phyloP scores from a whole-genome alignment of 2,113 vertebrate species.

The Ammospiza nelsoni region DNA sequence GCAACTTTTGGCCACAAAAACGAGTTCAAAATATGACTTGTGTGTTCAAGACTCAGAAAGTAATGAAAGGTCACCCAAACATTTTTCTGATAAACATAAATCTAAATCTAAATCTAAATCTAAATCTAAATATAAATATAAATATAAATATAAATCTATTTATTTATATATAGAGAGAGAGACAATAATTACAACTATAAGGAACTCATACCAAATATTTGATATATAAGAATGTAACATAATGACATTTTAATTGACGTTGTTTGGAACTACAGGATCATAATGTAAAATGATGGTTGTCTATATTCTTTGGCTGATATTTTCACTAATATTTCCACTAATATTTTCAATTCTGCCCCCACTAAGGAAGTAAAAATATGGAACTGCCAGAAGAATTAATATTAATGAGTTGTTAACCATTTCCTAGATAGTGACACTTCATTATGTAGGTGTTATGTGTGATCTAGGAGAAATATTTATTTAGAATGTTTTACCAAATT shows the following conservation, averaged over 20 bases:
- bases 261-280: neutral
- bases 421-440: neutral
- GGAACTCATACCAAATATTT: neutral
- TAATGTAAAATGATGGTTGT: neutral
- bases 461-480: neutral
- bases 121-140: no score
- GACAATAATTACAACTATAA: neutral
- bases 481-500: neutral
- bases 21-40: neutral
- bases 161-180: neutral
- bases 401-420: neutral
- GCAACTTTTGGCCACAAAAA: neutral
- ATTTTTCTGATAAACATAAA: neutral
- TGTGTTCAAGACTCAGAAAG: neutral
- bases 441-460: neutral
- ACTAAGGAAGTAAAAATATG: neutral
- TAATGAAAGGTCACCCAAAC: fast-evolving
- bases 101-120: no score
- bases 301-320: neutral
- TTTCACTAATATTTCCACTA: neutral
- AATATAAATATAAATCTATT: no score
- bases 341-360: neutral
- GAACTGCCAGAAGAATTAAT: neutral
- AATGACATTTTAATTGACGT: neutral
- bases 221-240: neutral